Evolutionary conservation across 2,797 vertebrate genomes (phyloP), one percentile per base, ranked within the genome.

Genomic region (Protosalanx chinensis): DNA sequence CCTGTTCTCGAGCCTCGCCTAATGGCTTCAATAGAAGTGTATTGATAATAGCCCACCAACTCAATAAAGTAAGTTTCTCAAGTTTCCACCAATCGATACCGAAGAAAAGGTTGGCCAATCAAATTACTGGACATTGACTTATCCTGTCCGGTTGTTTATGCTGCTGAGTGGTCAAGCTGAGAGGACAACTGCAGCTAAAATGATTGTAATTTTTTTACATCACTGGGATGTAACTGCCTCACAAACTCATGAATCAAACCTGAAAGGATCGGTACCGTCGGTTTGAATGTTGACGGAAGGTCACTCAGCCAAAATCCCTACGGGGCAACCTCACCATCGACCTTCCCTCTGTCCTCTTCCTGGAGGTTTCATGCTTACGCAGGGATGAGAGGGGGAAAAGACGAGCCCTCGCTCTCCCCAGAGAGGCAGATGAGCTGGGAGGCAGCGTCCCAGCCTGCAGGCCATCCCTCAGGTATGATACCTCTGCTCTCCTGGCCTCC

Each of bases 281-380:
- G 37, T 29, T 30, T 27, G 56, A 58, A 58, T 68, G 66, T 57
- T 63, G 33, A 60, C 6, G 32, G 53, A 58, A 56, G 61, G 46
- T 49, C 56, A 10, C n/a, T 16, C 16, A 23, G 46, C 32, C 6
- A 16, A 37, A 30, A 12, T 12, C 41, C 6, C 64, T 16, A 35
- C 15, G 27, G 8, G 3, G 58, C 8, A 12, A 10, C 20, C 23
- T 29, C 16, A 13, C 68, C 32, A 68, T 7, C 18, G 33, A 3
- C 56, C 27, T 23, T 53, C 2, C 67, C 30, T 69, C 82, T 41
- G n/a, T 27, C 23, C 59, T 57, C 10, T 27, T 58, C 67, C 58
- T 88, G 72, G 84, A 94, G 93, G 81, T 94, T 92, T 82, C 92
- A 94, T 56, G 90, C 91, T 49, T 94, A 93, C 81, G 84, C 76